Evolutionary conservation across 2,888 invertebrate genomes (phyloP).

Genomic region (Eugnorisma glareosa): DNA sequence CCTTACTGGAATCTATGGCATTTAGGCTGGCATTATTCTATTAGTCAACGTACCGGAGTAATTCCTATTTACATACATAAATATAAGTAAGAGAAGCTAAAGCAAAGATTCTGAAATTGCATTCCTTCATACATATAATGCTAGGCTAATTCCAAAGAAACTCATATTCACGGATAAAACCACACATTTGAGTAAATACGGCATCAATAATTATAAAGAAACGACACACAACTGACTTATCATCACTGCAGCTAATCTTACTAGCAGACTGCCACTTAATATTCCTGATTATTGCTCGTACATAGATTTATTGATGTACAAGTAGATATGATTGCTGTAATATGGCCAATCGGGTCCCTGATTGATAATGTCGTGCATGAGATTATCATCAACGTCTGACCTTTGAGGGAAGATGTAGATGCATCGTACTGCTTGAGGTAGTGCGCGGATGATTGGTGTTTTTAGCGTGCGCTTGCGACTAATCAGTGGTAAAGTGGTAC

Average conservation of each 20-base stretch:
- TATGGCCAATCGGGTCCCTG: slow-evolving; percentile 60
- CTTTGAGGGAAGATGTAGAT: slow-evolving; percentile 51
- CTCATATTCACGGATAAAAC: slow-evolving; percentile 25
- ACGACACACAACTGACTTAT: slow-evolving; percentile 41
- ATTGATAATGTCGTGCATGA: slow-evolving; percentile 66
- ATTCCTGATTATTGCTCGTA: slow-evolving; percentile 54
- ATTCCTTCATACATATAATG: slow-evolving; percentile 3
- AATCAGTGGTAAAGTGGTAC: slow-evolving; percentile 10
- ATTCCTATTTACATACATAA: not conserved
- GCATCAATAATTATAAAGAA: slow-evolving; percentile 53
- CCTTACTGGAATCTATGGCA: not conserved
- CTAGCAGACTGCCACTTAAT: slow-evolving; percentile 48
- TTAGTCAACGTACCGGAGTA: not conserved
- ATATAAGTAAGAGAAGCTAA: not conserved
- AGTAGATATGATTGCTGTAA: slow-evolving; percentile 62
- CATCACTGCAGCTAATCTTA: slow-evolving; percentile 51
- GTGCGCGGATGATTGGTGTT: slow-evolving; percentile 53
- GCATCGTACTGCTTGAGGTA: slow-evolving; percentile 25
- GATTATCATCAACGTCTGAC: slow-evolving; percentile 65
- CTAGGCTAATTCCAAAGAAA: slow-evolving; percentile 6
- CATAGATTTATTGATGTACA: slow-evolving; percentile 48
- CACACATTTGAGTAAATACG: slow-evolving; percentile 54
- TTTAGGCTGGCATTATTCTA: not conserved
- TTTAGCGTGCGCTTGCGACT: slow-evolving; percentile 45
- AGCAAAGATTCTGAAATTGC: not conserved